These are phyloP conservation scores for Benthochromis sp. DNA, from an alignment of 2,113 vertebrate genomes.

Conservation along the genomic window DNA sequence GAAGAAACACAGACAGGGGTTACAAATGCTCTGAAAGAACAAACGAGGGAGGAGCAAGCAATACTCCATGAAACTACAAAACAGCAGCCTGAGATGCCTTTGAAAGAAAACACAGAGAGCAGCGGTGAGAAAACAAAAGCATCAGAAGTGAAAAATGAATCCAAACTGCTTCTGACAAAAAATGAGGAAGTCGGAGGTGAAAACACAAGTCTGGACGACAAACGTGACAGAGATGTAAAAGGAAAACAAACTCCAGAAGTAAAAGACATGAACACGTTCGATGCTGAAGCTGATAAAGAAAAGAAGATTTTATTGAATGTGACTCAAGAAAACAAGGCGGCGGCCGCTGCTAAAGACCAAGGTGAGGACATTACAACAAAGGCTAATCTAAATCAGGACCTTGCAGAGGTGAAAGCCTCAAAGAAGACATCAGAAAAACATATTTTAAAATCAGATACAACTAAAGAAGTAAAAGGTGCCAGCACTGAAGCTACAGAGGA, in stretches of 20 bases:
- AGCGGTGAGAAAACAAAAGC: neutral
- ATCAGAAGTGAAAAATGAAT: neutral
- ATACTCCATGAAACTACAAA: neutral
- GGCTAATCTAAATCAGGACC: neutral
- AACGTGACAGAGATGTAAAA: neutral
- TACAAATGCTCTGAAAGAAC: neutral
- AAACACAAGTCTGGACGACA: neutral
- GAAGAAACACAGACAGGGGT: neutral
- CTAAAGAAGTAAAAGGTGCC: neutral
- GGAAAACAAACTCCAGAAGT: neutral
- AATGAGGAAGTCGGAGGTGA: neutral
- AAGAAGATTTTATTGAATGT: neutral
- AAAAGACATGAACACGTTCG: neutral
- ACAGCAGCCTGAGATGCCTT: neutral
- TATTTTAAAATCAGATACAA: neutral
- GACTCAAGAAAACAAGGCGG: neutral
- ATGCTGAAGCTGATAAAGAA: neutral
- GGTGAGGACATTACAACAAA: neutral
- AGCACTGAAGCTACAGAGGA: neutral
- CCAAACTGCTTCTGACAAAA: neutral
- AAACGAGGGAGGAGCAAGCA: neutral
- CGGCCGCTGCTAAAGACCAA: neutral
- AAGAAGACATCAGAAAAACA: neutral
- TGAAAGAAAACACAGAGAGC: neutral
- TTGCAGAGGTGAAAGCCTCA: neutral